Conservation (phyloP, 2,888 invertebrate genomes). For the Yponomeuta malinellus region DNA sequence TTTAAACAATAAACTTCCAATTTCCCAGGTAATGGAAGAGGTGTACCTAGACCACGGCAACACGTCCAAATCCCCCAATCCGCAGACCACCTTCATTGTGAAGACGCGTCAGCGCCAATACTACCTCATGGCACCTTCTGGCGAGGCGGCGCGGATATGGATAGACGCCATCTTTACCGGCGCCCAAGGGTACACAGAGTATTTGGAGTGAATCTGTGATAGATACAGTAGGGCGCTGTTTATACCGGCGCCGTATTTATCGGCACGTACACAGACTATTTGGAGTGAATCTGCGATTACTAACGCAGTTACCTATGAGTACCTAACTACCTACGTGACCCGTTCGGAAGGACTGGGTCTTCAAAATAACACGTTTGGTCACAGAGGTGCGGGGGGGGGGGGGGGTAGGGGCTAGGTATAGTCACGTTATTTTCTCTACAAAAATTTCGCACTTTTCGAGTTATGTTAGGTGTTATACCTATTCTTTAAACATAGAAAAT, state of each 20-base stretch:
- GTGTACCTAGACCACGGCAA: constrained; percentile 97
- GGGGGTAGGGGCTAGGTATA: no score
- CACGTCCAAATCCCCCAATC: constrained; percentile 92
- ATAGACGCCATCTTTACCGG: constrained; percentile 96
- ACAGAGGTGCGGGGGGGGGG: no score
- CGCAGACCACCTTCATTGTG: constrained; percentile 94
- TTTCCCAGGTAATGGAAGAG: constrained; percentile 91
- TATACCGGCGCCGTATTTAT: constrained; percentile 86
- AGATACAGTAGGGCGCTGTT: constrained; percentile 90
- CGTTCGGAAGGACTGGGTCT: no score
- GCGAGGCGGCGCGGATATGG: constrained; percentile 97
- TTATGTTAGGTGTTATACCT: no score
- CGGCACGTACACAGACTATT: constrained; percentile 81
- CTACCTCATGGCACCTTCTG: constrained; percentile 93
- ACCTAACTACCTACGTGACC: no score
- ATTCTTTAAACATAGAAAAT: no score
- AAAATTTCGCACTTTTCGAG: no score
- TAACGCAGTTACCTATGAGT: constrained; percentile 76
- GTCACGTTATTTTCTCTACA: no score
- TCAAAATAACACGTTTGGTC: no score
- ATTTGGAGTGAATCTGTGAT: constrained; percentile 35
- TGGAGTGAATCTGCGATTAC: constrained; percentile 29
- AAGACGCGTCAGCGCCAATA: constrained; percentile 94
- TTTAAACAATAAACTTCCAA: no score
- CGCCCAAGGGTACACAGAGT: constrained; percentile 87